phyloP scores from a whole-genome alignment of 2,888 invertebrate genomes.

The Panopea generosa region DNA sequence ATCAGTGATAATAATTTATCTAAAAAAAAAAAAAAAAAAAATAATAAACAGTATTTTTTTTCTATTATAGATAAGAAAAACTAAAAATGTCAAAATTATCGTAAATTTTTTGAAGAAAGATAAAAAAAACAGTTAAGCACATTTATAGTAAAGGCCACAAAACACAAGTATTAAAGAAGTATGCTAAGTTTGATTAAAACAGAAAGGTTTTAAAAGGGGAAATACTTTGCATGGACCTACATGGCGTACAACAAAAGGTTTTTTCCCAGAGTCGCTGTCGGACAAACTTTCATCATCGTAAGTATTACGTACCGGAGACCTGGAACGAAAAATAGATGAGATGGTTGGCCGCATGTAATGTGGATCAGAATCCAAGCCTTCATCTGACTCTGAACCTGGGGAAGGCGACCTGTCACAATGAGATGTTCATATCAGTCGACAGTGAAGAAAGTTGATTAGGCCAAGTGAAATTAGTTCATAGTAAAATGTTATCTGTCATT shows the following conservation, averaged over 20 bases:
- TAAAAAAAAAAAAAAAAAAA: no score
- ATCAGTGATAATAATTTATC: no score
- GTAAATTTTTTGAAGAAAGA: no score
- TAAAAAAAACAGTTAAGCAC: no score
- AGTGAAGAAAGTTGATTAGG: no score
- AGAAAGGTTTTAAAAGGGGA: not conserved
- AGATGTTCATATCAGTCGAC: not conserved
- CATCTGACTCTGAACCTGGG: conserved; percentile 59
- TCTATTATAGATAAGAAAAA: no score
- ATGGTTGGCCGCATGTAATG: conserved; percentile 72
- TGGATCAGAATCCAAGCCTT: conserved; percentile 53
- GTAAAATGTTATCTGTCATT: no score
- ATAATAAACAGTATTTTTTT: no score
- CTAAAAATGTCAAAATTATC: no score
- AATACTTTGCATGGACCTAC: conserved; percentile 57
- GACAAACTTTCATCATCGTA: conserved; percentile 69
- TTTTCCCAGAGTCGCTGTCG: conserved; percentile 58
- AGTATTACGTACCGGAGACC: conserved; percentile 71
- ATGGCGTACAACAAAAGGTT: conserved; percentile 81
- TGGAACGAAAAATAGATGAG: conserved; percentile 80
- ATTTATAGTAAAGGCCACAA: no score
- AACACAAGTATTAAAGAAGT: not conserved
- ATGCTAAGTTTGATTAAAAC: not conserved
- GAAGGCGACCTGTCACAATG: conserved; percentile 57
- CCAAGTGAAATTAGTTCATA: no score